phyloP scores from a whole-genome alignment of 92 coral and sea anemone genomes.

The Plumapathes pennacea region DNA sequence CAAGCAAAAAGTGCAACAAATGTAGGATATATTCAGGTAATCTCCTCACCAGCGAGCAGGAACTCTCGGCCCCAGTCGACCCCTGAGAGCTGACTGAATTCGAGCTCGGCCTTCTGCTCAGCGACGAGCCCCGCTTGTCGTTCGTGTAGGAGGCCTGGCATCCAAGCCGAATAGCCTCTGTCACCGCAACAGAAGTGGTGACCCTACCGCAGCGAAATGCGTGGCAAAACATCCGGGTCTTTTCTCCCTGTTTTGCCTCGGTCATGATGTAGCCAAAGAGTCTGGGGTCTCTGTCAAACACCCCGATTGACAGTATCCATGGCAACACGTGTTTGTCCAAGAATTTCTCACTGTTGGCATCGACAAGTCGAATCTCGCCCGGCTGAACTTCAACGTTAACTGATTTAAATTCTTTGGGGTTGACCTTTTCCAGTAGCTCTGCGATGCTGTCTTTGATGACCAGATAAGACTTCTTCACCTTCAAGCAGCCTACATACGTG shows the following conservation, averaged over 20 bases:
- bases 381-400: slow-evolving; percentile 69
- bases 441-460: slow-evolving; percentile 84
- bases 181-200: slow-evolving; percentile 77
- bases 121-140: slow-evolving; percentile 66
- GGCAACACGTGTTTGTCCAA: slow-evolving; percentile 73
- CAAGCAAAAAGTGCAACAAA: neutral
- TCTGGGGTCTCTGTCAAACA: slow-evolving; percentile 86
- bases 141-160: slow-evolving; percentile 81
- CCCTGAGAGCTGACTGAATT: slow-evolving; percentile 49
- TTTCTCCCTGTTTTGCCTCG: slow-evolving; percentile 91
- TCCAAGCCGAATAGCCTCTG: slow-evolving; percentile 83
- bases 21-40: neutral
- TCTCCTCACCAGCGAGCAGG: slow-evolving; percentile 39
- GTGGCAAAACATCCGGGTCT: slow-evolving; percentile 93
- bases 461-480: slow-evolving; percentile 74
- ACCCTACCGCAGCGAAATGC: slow-evolving; percentile 97
- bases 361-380: slow-evolving; percentile 69
- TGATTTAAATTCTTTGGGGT: slow-evolving; percentile 76
- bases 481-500: slow-evolving; percentile 82
- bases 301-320: slow-evolving; percentile 94
- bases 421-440: slow-evolving; percentile 62
- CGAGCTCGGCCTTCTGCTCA: slow-evolving; percentile 52
- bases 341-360: slow-evolving; percentile 38
- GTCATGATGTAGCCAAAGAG: slow-evolving; percentile 93
- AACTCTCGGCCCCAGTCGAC: slow-evolving; percentile 36